These are phyloP conservation scores for Styela plicata DNA, from an alignment of 23 tunicate species.

Conservation along the genomic window DNA sequence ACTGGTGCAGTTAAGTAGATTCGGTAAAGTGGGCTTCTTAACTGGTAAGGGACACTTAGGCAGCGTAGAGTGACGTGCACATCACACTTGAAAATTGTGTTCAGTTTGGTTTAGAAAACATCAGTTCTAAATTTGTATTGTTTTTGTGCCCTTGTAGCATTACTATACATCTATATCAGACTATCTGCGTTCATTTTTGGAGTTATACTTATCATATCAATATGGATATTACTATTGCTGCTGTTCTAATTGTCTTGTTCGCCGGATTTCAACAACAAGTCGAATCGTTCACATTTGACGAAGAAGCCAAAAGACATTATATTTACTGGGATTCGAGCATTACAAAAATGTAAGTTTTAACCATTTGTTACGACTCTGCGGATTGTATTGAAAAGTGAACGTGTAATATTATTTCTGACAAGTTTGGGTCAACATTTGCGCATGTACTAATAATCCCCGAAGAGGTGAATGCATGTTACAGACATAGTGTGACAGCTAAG, in stretches of 20 bases:
- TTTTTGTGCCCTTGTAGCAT: background rate
- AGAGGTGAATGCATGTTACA: background rate
- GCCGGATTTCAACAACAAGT: conserved; percentile 7
- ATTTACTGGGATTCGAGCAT: conserved; percentile 9
- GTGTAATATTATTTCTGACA: too few species aligned
- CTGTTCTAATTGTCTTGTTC: background rate
- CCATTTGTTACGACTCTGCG: too few species aligned
- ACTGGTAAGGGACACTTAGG: background rate
- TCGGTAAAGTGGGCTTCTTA: background rate
- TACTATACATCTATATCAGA: background rate
- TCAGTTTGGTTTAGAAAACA: background rate
- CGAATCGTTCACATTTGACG: background rate
- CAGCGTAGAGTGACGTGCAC: background rate
- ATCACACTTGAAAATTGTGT: background rate
- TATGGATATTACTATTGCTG: background rate
- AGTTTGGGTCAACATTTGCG: too few species aligned
- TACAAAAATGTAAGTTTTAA: conserved; percentile 15
- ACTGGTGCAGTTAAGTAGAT: background rate
- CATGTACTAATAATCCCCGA: background rate
- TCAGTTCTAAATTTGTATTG: background rate
- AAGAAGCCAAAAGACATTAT: conserved; percentile 8
- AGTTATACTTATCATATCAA: background rate
- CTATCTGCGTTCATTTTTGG: background rate
- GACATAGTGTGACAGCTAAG: background rate
- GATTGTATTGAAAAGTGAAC: too few species aligned